Evolutionary conservation across 2,113 vertebrate species (phyloP).

Genomic region (Aldabrachelys gigantea): DNA sequence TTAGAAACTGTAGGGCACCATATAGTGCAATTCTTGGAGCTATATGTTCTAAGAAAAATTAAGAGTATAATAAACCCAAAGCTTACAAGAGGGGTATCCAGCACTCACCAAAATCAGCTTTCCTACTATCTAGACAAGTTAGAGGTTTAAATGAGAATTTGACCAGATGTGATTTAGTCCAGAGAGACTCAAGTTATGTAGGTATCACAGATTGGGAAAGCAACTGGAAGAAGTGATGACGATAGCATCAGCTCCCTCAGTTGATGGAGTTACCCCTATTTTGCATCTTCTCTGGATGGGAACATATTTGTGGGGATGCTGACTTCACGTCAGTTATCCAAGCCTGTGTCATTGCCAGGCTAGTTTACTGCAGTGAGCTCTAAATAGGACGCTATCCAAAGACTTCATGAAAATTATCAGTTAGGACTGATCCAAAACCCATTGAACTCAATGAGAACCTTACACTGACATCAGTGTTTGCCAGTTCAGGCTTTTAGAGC

Average conservation of each 20-base stretch:
- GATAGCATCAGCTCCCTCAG: neutral
- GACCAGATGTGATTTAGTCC: neutral
- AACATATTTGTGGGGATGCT: neutral
- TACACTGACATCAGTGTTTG: neutral
- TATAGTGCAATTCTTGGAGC: neutral
- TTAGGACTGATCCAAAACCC: neutral
- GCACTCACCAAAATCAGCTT: neutral
- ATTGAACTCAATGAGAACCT: neutral
- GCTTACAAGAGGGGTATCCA: neutral
- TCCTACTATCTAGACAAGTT: neutral
- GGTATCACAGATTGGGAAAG: neutral
- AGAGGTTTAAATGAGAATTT: neutral
- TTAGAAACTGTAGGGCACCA: neutral
- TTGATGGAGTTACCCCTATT: neutral
- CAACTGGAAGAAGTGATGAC: neutral
- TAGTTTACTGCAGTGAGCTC: neutral
- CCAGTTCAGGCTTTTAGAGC: neutral
- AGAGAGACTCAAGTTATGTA: neutral
- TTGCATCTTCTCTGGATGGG: neutral
- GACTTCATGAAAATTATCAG: neutral
- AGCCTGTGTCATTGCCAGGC: neutral
- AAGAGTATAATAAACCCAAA: neutral
- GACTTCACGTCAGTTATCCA: neutral
- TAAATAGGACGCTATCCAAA: neutral
- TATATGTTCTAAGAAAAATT: neutral